Conservation (phyloP, 2,888 invertebrate species). For the Helobdella robusta region DNA sequence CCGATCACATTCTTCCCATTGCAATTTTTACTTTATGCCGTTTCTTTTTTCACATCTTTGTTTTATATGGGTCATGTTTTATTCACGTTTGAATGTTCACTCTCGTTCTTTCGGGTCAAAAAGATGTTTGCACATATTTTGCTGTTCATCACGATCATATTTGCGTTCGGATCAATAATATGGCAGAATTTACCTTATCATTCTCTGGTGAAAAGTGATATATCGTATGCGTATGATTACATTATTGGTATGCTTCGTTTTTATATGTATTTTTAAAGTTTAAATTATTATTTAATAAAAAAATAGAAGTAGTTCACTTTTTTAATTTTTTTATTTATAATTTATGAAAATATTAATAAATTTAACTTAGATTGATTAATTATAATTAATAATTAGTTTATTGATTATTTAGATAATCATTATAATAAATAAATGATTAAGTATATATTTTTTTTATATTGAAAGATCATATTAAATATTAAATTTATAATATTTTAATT, state of each 20-base stretch:
- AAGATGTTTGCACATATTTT: slow-evolving; percentile 32
- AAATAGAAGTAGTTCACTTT: neutral
- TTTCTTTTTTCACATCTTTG: too few relatives aligned
- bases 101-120: too few relatives aligned
- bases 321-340: neutral
- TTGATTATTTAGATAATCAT: neutral
- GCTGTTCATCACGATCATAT: slow-evolving; percentile 28
- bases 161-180: slow-evolving; percentile 26
- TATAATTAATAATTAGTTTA: too few relatives aligned
- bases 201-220: slow-evolving; percentile 25
- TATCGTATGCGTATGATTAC: slow-evolving; percentile 32
- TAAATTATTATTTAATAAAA: too few relatives aligned
- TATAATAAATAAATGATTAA: neutral
- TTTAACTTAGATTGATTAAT: neutral
- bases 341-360: neutral
- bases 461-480: too few relatives aligned
- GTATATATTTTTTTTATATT: too few relatives aligned
- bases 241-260: slow-evolving; percentile 31
- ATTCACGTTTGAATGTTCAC: too few relatives aligned
- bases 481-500: too few relatives aligned
- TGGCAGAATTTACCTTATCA: slow-evolving; percentile 32
- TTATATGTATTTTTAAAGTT: too few relatives aligned
- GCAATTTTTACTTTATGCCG: too few relatives aligned
- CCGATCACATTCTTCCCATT: too few relatives aligned
- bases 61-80: too few relatives aligned